These are phyloP conservation scores for Lutjanus erythropterus DNA, from an alignment of 2,113 vertebrate genomes.

Conservation along the genomic window DNA sequence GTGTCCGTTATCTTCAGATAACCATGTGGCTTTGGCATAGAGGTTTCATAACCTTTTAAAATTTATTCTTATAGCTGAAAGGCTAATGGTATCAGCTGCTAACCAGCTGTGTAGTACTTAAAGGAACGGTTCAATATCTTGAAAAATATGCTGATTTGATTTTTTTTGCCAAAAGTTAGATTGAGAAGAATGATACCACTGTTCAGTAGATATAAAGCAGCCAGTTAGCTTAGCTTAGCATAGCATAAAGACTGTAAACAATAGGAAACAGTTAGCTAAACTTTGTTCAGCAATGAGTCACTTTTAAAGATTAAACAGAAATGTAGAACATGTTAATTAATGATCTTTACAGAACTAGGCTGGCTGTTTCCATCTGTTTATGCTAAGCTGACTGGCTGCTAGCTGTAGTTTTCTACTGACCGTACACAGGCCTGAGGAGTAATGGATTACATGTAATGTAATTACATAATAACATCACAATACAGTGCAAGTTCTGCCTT, in stretches of 20 bases:
- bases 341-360: not conserved
- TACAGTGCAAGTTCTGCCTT: too few relatives aligned
- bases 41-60: slow-evolving; percentile 10
- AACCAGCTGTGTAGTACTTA: slow-evolving; percentile 10
- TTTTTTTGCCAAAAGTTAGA: not conserved
- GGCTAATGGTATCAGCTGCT: slow-evolving; percentile 11
- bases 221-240: not conserved
- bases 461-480: too few relatives aligned
- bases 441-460: too few relatives aligned
- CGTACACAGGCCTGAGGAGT: too few relatives aligned
- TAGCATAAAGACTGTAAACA: not conserved
- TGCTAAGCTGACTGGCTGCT: not conserved
- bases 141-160: not conserved
- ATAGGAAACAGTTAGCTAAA: not conserved
- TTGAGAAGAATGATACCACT: not conserved
- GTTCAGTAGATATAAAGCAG: not conserved
- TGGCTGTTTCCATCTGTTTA: not conserved
- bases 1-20: slow-evolving; percentile 15
- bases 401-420: not conserved
- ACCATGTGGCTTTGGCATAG: slow-evolving; percentile 7
- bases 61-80: not conserved
- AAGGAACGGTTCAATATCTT: not conserved
- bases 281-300: too few relatives aligned
- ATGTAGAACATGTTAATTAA: not conserved
- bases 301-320: too few relatives aligned